A percentile compares a stretch with the other conserved stretches of the same genome.
phyloP scores from a whole-genome alignment of 2,113 vertebrate genomes.

The human region DNA sequence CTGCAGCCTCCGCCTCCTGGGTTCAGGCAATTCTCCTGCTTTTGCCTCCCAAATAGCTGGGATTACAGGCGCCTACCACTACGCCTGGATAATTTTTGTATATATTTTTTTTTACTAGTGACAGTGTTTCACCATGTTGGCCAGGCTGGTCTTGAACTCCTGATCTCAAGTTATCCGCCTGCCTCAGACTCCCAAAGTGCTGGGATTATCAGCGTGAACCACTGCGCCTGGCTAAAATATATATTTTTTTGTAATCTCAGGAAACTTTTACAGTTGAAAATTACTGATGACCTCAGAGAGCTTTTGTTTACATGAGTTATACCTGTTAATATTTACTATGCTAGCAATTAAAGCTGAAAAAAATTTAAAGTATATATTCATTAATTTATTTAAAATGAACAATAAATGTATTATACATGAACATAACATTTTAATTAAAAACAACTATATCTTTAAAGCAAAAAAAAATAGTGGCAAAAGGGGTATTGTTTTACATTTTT shows the following conservation, averaged over 20 bases:
- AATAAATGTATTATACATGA: neutral
- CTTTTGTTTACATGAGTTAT: neutral
- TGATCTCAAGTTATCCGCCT: too few relatives aligned
- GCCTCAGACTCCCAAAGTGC: too few relatives aligned
- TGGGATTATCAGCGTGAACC: too few relatives aligned
- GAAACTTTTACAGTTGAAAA: slow-evolving; percentile 3
- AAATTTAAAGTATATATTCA: neutral
- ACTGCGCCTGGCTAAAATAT: neutral
- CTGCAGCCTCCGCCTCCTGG: too few relatives aligned
- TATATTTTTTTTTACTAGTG: too few relatives aligned
- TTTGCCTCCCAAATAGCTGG: too few relatives aligned
- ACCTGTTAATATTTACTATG: neutral
- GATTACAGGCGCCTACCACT: too few relatives aligned
- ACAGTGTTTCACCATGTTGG: too few relatives aligned
- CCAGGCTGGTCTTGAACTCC: too few relatives aligned
- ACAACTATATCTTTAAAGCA: neutral
- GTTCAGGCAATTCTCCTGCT: too few relatives aligned
- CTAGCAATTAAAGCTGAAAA: slow-evolving; percentile 34
- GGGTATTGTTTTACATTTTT: neutral
- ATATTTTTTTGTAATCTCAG: neutral
- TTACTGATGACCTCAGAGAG: neutral
- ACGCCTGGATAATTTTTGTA: too few relatives aligned
- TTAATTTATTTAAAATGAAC: neutral
- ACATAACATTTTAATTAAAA: neutral
- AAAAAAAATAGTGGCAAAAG: neutral